phyloP scores from a whole-genome alignment of 2,113 vertebrate genomes.

The Hyaena hyaena region DNA sequence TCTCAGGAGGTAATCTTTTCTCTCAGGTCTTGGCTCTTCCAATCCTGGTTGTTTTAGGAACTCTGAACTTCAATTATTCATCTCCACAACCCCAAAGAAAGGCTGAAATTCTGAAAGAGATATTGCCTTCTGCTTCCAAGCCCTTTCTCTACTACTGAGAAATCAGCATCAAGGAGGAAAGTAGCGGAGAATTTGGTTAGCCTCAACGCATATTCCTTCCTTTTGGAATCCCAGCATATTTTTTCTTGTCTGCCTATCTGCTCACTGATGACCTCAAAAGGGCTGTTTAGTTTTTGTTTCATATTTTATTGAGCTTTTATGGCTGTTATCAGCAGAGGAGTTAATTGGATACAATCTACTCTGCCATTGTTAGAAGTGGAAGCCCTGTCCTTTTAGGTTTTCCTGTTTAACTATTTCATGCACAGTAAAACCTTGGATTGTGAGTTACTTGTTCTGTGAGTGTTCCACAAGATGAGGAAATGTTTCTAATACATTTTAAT shows the following conservation, averaged over 20 bases:
- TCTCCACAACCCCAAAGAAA: not conserved
- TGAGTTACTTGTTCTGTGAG: too few relatives aligned
- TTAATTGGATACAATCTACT: not conserved
- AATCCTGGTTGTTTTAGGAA: not conserved
- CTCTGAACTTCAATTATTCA: not conserved
- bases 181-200: not conserved
- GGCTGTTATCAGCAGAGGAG: not conserved
- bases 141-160: not conserved
- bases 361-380: not conserved
- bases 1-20: not conserved
- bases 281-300: not conserved
- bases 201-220: not conserved
- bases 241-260: not conserved
- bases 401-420: not conserved
- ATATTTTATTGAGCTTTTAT: not conserved
- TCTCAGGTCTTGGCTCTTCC: not conserved
- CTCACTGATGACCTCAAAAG: not conserved
- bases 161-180: not conserved
- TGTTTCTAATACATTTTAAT: too few relatives aligned
- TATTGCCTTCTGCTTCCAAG: not conserved
- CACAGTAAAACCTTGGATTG: not conserved
- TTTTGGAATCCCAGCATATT: not conserved
- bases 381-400: not conserved
- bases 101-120: not conserved
- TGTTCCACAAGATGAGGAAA: too few relatives aligned